Conservation (phyloP, 2,888 invertebrate genomes). For the Mechanitis messenoides region DNA sequence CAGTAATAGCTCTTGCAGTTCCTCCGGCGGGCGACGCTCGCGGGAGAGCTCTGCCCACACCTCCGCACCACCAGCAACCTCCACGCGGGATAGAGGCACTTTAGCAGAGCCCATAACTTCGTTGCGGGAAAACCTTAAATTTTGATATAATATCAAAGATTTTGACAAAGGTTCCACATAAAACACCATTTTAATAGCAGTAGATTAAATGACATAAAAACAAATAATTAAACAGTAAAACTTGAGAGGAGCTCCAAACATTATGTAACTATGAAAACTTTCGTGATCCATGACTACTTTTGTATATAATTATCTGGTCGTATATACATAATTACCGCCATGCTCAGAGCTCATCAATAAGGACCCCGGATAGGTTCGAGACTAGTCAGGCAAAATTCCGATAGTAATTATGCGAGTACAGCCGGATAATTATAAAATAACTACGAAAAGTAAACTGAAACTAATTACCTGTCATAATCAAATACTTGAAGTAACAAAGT, state of each 20-base stretch:
- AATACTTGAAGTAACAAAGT: conserved; percentile 84
- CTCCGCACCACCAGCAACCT: conserved; percentile 85
- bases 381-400: too few relatives aligned
- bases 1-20: conserved; percentile 87
- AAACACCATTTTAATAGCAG: too few relatives aligned
- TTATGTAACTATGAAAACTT: too few relatives aligned
- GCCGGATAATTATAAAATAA: background rate
- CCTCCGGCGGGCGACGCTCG: conserved; percentile 88
- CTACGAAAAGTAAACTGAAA: background rate
- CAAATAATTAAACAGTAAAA: background rate
- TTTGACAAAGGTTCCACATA: background rate
- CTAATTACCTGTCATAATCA: conserved; percentile 70
- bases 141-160: background rate
- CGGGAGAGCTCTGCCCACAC: conserved; percentile 92
- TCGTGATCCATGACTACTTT: too few relatives aligned
- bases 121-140: conserved; percentile 85
- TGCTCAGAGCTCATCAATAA: too few relatives aligned
- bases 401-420: too few relatives aligned
- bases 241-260: too few relatives aligned
- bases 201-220: too few relatives aligned
- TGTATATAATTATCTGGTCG: too few relatives aligned
- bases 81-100: conserved; percentile 85
- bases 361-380: too few relatives aligned
- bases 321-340: too few relatives aligned
- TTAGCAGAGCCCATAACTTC: conserved; percentile 91